phyloP scores from a whole-genome alignment of 1,140 invertebrate genomes.

The Nilaparvata lugens region DNA sequence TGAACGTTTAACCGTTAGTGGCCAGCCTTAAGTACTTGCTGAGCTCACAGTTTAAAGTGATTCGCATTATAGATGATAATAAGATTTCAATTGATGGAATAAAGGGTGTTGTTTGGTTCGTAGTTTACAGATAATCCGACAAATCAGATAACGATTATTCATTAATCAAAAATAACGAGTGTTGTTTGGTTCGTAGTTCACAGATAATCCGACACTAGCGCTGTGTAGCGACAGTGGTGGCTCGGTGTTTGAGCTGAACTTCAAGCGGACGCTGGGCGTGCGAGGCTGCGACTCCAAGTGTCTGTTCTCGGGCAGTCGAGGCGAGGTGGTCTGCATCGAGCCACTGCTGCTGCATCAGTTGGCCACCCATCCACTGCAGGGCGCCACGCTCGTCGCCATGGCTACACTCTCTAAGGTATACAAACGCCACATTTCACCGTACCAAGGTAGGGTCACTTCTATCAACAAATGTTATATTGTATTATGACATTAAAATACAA shows the following conservation, averaged over 20 bases:
- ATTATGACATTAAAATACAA: too few species aligned
- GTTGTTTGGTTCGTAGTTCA: conserved; percentile 43
- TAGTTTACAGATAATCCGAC: conserved; percentile 67
- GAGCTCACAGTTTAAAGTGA: too few species aligned
- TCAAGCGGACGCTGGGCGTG: conserved; percentile 81
- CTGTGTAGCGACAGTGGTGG: conserved; percentile 91
- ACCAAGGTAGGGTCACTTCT: too few species aligned
- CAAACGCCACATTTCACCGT: too few species aligned
- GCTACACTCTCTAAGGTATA: conserved; percentile 80
- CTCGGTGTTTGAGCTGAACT: conserved; percentile 92
- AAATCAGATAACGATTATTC: too few species aligned
- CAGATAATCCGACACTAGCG: conserved; percentile 63
- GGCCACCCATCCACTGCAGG: conserved; percentile 58
- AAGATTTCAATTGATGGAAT: too few species aligned
- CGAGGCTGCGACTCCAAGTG: conserved; percentile 80
- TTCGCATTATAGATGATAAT: too few species aligned
- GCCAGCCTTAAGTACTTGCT: too few species aligned
- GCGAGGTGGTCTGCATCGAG: conserved; percentile 87
- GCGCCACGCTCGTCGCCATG: conserved; percentile 77
- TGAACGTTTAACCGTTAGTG: too few species aligned
- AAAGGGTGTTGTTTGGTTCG: background rate
- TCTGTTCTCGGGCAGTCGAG: conserved; percentile 85
- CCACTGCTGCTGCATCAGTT: conserved; percentile 63
- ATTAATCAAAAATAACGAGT: background rate
- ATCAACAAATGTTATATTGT: too few species aligned